Evolutionary conservation across 2,888 invertebrate species (phyloP).

Genomic region (Ctenicera cuprea): DNA sequence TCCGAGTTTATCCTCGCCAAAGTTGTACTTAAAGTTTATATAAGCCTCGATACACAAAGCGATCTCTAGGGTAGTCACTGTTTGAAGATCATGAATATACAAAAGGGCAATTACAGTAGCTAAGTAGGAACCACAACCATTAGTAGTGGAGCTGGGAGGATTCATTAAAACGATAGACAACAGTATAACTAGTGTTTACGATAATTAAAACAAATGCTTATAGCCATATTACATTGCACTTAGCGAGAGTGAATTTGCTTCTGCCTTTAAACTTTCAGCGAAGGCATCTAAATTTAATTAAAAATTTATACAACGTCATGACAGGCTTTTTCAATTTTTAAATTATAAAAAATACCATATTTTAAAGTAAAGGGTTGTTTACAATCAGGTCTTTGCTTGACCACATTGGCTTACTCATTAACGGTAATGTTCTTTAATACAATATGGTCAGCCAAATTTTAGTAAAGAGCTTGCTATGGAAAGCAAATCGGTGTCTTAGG

Average conservation of each 20-base stretch:
- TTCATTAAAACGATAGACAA: slow-evolving; percentile 27
- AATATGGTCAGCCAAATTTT: no score
- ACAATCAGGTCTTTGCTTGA: no score
- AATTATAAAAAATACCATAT: no score
- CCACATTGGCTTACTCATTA: no score
- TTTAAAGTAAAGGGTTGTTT: no score
- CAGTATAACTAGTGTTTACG: slow-evolving; percentile 10
- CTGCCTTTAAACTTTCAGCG: not conserved
- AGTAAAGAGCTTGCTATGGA: no score
- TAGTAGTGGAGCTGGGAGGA: slow-evolving; percentile 27
- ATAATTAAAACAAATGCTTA: slow-evolving; percentile 10
- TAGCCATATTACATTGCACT: not conserved
- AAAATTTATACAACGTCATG: no score
- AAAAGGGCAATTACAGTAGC: slow-evolving; percentile 44
- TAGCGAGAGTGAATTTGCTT: not conserved
- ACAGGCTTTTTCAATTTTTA: no score
- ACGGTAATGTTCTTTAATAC: no score
- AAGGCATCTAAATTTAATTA: not conserved
- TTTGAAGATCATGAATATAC: slow-evolving; percentile 50
- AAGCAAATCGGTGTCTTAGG: no score
- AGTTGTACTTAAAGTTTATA: slow-evolving; percentile 35
- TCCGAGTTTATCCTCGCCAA: slow-evolving; percentile 12
- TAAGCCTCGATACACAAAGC: slow-evolving; percentile 44
- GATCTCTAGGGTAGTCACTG: slow-evolving; percentile 43
- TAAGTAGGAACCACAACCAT: slow-evolving; percentile 39